A percentile compares a stretch with the other conserved stretches of the same genome.
Evolutionary conservation across 2,888 invertebrate species (phyloP).

Genomic region (Prostheceraeus crozeri): DNA sequence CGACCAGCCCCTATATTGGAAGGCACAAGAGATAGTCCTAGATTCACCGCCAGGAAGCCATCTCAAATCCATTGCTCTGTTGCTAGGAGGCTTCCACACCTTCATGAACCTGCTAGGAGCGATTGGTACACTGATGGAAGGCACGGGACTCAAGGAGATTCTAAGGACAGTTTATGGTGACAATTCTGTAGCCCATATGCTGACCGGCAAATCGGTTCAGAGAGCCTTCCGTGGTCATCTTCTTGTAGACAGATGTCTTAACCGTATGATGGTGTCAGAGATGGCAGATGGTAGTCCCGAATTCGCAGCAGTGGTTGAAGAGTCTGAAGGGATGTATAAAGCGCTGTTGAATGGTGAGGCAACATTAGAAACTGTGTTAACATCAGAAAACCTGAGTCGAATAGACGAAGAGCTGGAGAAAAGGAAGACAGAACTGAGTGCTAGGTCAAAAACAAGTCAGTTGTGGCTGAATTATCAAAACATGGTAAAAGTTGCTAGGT

Average conservation of each 20-base stretch:
- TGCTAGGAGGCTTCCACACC: slow-evolving; percentile 28
- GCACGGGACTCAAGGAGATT: slow-evolving; percentile 28
- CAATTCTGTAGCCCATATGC: slow-evolving; percentile 34
- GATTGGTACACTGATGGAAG: slow-evolving; percentile 32
- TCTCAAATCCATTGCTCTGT: slow-evolving; percentile 27
- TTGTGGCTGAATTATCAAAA: slow-evolving; percentile 38
- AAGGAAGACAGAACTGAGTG: slow-evolving; percentile 33
- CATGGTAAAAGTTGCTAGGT: slow-evolving; percentile 36
- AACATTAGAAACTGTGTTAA: too few species aligned
- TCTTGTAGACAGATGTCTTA: slow-evolving; percentile 36
- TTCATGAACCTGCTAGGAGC: slow-evolving; percentile 34
- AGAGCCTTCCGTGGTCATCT: slow-evolving; percentile 38
- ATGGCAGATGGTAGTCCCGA: slow-evolving; percentile 25
- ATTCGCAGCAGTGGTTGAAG: slow-evolving; percentile 28
- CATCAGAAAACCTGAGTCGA: background rate
- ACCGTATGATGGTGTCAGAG: slow-evolving; percentile 30
- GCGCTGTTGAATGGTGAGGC: too few species aligned
- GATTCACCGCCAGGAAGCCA: slow-evolving; percentile 34
- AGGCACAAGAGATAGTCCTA: slow-evolving; percentile 29
- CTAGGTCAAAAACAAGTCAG: slow-evolving; percentile 34
- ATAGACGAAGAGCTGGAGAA: slow-evolving; percentile 18
- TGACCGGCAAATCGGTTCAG: slow-evolving; percentile 33
- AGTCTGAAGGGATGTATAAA: slow-evolving; percentile 34
- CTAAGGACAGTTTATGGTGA: slow-evolving; percentile 30
- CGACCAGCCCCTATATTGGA: slow-evolving; percentile 34